Percentiles rank a stretch among this genome's conserved stretches.
phyloP scores from a whole-genome alignment of 2,888 invertebrate species.

The Zaprionus obscuricornis region DNA sequence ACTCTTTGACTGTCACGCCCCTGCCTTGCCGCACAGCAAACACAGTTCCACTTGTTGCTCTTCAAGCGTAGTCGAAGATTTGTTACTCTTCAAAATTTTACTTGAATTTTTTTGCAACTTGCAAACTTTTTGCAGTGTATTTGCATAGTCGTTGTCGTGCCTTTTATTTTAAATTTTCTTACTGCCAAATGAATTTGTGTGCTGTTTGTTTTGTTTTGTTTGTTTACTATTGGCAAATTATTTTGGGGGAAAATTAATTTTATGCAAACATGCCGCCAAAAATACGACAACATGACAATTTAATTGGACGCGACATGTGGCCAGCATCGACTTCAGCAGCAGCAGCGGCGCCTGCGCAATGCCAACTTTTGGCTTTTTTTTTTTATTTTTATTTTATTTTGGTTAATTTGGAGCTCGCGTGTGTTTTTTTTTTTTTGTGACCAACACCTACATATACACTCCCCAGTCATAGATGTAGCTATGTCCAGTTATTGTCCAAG shows the following conservation, averaged over 20 bases:
- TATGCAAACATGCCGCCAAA: conserved; percentile 79
- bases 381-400: conserved; percentile 39
- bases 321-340: conserved; percentile 38
- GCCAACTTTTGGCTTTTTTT: conserved; percentile 11
- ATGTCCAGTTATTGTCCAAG: conserved; percentile 28
- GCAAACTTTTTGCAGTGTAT: no score
- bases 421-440: no score
- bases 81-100: no score
- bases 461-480: no score
- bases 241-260: conserved; percentile 74
- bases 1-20: background rate
- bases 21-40: no score
- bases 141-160: no score
- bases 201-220: conserved; percentile 52
- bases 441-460: no score
- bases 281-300: conserved; percentile 79
- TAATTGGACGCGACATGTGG: conserved; percentile 78
- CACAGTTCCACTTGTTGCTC: no score
- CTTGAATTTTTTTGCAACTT: no score
- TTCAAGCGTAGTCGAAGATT: no score
- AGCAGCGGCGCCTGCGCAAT: conserved; percentile 67
- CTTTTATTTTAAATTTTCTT: no score
- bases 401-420: conserved; percentile 75
- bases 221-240: conserved; percentile 73
- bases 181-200: no score